Evolutionary conservation across 2,888 invertebrate genomes (phyloP), one percentile per base, ranked within the genome.

Genomic region (Tetragonula carbonaria): DNA sequence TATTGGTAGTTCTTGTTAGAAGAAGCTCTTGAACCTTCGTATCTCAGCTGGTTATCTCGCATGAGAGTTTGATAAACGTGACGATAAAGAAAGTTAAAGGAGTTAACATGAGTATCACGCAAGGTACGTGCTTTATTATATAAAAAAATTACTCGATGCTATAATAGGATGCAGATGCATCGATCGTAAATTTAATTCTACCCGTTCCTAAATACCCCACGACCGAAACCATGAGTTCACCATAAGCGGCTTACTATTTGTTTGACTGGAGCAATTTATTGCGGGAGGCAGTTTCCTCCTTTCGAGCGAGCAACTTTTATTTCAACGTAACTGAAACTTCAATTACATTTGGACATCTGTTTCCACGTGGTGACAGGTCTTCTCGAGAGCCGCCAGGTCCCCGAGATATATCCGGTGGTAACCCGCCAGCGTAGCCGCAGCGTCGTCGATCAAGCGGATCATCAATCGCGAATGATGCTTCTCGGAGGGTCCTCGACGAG

Each of bases 401-500:
- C 62, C 62, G 23, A 55, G 50, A 72, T 66, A 45, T 45, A 45
- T 45, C 45, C 38, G 45, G 33, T 28, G 63, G 11, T 8, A 4
- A 65, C 18, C 50, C 33, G 45, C 57, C 13, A 8, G 23, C 21
- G 14, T 16, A 59, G 18, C 50, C 50, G 28, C 66, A 59, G 21
- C 65, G 55, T 78, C 59, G 78, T 70, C 59, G 73, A 68, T 78
- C 65, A 50, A 55, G 57, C 66, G n/a, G 51, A 70, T 79, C 84
- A 79, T 70, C 79, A 53, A 70, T 74, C 62, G 59, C 63, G 85
- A 76, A 57, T 72, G 80, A 80, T 76, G 78, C 51, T 59, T 66
- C 75, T 74, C 65, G 53, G 50, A 72, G 80, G 66, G 76, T 70
- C 65, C 81, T 88, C 45, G 81, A 81, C 55, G 77, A 45, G 45